These are phyloP conservation scores for Ariolimax columbianus DNA, from an alignment of 2,888 invertebrate species.

Conservation along the genomic window DNA sequence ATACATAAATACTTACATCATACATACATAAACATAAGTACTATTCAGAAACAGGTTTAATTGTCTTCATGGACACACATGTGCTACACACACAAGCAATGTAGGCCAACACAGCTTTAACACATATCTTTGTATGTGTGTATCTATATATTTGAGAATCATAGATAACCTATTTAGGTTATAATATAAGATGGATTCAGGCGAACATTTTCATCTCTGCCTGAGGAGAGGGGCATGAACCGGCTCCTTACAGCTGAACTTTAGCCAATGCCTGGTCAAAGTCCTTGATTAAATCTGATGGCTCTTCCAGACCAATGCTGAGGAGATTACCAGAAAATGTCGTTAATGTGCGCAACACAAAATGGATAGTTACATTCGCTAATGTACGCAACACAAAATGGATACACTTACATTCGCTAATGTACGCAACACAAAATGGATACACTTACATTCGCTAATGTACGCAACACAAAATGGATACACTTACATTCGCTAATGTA, in stretches of 20 bases:
- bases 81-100: too few species aligned
- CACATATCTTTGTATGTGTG: too few species aligned
- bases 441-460: not conserved
- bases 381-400: not conserved
- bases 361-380: not conserved
- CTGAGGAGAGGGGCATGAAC: not conserved
- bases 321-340: slow-evolving; percentile 44
- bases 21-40: too few species aligned
- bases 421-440: not conserved
- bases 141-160: too few species aligned
- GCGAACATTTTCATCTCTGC: too few species aligned
- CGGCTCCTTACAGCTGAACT: slow-evolving; percentile 47
- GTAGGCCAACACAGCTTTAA: too few species aligned
- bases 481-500: not conserved
- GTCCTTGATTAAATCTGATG: slow-evolving; percentile 90
- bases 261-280: slow-evolving; percentile 87
- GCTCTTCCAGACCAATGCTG: slow-evolving; percentile 90
- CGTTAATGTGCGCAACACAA: not conserved
- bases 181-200: too few species aligned
- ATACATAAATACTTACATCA: too few species aligned
- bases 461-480: not conserved
- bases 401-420: not conserved
- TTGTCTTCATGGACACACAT: too few species aligned
- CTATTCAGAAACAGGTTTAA: too few species aligned
- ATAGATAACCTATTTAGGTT: too few species aligned